Conservation (phyloP, 1,140 invertebrate species). For the Argopecten irradians region DNA sequence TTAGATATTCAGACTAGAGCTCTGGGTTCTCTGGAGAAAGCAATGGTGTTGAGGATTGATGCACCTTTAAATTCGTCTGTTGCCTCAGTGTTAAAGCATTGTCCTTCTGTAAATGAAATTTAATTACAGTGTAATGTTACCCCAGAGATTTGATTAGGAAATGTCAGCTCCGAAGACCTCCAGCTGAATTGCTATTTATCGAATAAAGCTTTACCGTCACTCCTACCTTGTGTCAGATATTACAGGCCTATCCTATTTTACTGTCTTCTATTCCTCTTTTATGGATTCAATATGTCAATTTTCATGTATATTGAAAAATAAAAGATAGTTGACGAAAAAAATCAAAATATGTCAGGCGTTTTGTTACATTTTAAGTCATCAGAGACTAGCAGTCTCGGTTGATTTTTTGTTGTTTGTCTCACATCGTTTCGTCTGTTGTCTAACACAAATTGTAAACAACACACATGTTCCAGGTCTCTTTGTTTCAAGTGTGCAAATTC, state of each 20-base stretch:
- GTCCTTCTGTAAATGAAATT: not conserved
- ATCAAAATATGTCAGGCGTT: too few species aligned
- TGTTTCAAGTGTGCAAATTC: too few species aligned
- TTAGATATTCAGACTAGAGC: too few species aligned
- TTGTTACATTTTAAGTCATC: too few species aligned
- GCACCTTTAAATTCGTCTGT: not conserved
- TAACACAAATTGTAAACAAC: too few species aligned
- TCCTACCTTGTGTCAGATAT: not conserved
- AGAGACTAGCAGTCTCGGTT: too few species aligned
- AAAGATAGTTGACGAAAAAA: too few species aligned
- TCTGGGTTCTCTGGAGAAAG: not conserved
- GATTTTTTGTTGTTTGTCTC: too few species aligned
- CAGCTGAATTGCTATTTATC: not conserved
- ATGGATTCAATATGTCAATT: too few species aligned
- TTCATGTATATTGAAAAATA: too few species aligned
- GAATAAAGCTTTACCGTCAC: not conserved
- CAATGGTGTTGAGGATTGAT: not conserved
- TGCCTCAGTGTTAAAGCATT: not conserved
- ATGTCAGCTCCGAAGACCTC: not conserved
- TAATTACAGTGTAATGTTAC: not conserved
- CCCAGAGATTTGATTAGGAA: not conserved
- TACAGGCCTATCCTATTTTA: not conserved
- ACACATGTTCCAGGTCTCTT: too few species aligned
- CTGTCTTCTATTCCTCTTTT: not conserved
- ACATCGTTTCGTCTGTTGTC: too few species aligned